Percentiles rank a stretch among this genome's conserved stretches.
These are phyloP conservation scores for Etheostoma nigrum DNA, from an alignment of 2,797 vertebrate species.

Conservation along the genomic window DNA sequence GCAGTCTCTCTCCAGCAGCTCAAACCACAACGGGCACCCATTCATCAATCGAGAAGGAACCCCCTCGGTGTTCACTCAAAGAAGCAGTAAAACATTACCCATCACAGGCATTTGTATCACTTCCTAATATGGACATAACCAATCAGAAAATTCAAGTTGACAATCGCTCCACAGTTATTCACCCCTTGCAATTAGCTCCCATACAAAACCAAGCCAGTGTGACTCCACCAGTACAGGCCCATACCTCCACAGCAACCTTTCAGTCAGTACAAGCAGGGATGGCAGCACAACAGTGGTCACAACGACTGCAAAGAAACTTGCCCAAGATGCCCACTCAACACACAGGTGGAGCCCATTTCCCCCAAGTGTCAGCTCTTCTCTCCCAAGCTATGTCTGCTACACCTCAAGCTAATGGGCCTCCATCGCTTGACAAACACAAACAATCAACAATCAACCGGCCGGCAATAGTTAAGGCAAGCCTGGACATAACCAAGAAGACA, in stretches of 20 bases:
- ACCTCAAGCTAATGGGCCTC: conserved; percentile 4
- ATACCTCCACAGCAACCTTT: conserved; percentile 17
- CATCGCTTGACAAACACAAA: conserved; percentile 13
- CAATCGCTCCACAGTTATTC: conserved; percentile 42
- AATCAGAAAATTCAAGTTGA: conserved; percentile 40
- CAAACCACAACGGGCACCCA: conserved; percentile 6
- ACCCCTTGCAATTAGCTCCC: conserved; percentile 47
- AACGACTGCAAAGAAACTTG: conserved; percentile 35
- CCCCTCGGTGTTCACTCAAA: neutral
- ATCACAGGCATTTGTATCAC: conserved; percentile 40
- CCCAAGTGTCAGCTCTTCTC: conserved; percentile 20
- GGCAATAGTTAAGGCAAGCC: conserved; percentile 40
- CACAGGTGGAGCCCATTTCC: conserved; percentile 15
- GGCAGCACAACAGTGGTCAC: conserved; percentile 36
- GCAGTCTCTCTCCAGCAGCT: conserved; percentile 16
- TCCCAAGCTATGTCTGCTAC: conserved; percentile 30
- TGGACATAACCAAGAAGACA: conserved; percentile 67
- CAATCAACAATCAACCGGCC: conserved; percentile 26
- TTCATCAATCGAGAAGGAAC: conserved; percentile 1
- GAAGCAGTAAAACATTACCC: conserved; percentile 32
- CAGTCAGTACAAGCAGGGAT: conserved; percentile 23
- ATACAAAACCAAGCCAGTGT: conserved; percentile 32
- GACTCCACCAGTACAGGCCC: conserved; percentile 28
- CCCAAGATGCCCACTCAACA: conserved; percentile 31
- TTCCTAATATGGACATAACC: conserved; percentile 1